Evolutionary conservation across 2,888 invertebrate genomes (phyloP), one percentile per base, ranked within the genome.

Genomic region (Cantharis rufa): DNA sequence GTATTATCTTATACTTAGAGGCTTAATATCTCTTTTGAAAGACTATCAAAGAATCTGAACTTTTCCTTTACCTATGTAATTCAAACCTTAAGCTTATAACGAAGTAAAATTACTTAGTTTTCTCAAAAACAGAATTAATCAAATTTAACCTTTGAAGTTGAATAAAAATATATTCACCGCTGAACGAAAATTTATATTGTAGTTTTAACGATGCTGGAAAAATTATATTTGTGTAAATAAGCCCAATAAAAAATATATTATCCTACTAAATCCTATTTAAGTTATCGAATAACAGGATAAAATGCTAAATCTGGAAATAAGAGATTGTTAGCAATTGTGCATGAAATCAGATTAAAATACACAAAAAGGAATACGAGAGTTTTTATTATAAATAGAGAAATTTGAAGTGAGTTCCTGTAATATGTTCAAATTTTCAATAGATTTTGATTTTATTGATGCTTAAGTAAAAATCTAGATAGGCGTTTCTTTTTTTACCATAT

Each of bases 11-110:
- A 72, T 81, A 80, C 80, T 81, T 80, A 82, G 76, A 77, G 79
- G 78, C 78, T 75, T 82, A 81, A 82, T 81, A 80, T 79, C 78
- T 77, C 81, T 81, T 82, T 82, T 81, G 81, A 81, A 75, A 75
- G 77, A 73, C 78, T 79, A 81, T 81, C 81, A 77, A 77, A 79
- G 78, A 77, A 80, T 77, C 76, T 74, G 68, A 77, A 71, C 71
- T 70, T 73, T 69, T 77, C 62, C 15, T 28, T 70, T 21, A 66
- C 70, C 61, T 73, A 70, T 72, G 72, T 76, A 76, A 76, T 73
- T 27, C 70, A 73, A 76, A 73, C 73, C 76, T 72, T 71, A 62
- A 66, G 63, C 70, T 70, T 76, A 68, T 62, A 70, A 64, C 72
- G 72, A 73, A 73, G 61, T 70, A 72, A 70, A 73, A 76, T 69